These are phyloP conservation scores for Phasianus colchicus DNA, from an alignment of 2,113 vertebrate species.

Conservation along the genomic window DNA sequence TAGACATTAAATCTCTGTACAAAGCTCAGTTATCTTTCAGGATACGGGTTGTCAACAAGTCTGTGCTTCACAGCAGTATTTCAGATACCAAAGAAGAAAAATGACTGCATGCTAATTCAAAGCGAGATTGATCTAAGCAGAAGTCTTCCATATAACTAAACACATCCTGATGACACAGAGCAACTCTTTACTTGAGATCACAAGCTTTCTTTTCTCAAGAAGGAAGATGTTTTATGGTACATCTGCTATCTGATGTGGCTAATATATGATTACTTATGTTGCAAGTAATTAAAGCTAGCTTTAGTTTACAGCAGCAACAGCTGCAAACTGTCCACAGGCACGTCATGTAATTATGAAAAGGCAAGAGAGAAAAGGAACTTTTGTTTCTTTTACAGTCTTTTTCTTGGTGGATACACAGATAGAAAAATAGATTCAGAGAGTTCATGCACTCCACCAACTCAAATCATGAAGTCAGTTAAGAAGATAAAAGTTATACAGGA, in stretches of 20 bases:
- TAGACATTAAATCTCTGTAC: neutral
- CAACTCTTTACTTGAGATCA: neutral
- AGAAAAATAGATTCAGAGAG: neutral
- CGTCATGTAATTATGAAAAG: neutral
- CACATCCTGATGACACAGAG: neutral
- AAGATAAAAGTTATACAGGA: neutral
- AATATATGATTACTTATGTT: neutral
- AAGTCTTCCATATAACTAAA: neutral
- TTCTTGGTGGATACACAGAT: neutral
- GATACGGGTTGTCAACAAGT: neutral
- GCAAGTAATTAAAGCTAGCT: neutral
- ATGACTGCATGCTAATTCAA: neutral
- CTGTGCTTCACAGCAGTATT: neutral
- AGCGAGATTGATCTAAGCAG: neutral
- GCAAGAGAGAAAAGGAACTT: neutral
- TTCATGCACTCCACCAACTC: neutral
- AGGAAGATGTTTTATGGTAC: too few relatives aligned
- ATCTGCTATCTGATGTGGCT: neutral
- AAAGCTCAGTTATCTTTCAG: neutral
- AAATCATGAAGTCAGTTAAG: neutral
- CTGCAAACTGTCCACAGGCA: neutral
- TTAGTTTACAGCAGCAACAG: neutral
- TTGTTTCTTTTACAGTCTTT: neutral
- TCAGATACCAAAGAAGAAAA: neutral
- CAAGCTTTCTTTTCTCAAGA: neutral